These are phyloP conservation scores for Dermochelys coriacea DNA, from an alignment of 2,797 vertebrate species.

Conservation along the genomic window DNA sequence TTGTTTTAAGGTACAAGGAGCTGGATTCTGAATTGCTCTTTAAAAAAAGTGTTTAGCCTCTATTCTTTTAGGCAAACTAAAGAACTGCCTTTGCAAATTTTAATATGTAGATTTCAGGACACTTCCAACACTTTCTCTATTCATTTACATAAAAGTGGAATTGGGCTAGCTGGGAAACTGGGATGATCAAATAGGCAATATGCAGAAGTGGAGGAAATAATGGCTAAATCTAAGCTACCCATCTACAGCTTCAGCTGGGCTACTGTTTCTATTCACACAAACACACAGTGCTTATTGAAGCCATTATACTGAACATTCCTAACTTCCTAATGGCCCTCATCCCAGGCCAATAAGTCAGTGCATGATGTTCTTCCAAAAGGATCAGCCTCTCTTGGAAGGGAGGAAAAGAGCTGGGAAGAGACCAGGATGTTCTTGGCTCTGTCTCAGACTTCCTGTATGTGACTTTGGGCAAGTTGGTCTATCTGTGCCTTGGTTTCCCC, in stretches of 20 bases:
- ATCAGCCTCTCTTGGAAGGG: background rate
- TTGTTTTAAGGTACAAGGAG: too few relatives aligned
- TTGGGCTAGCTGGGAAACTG: background rate
- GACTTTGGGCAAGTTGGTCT: background rate
- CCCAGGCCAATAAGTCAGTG: background rate
- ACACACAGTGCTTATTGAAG: background rate
- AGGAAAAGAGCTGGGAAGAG: background rate
- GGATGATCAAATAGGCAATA: background rate
- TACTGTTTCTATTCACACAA: background rate
- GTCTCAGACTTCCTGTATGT: background rate
- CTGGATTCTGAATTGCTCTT: too few relatives aligned
- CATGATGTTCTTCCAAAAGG: background rate
- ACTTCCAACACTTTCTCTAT: background rate
- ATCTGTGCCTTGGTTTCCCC: background rate
- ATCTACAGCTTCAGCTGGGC: background rate
- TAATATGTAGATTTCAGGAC: background rate
- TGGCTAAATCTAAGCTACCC: background rate
- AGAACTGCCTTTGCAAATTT: background rate
- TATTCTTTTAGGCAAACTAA: background rate
- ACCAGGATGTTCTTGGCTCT: background rate
- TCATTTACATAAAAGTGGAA: background rate
- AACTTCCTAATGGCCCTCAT: background rate
- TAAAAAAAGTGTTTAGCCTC: background rate
- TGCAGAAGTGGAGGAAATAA: background rate
- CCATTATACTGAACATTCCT: background rate